Evolutionary conservation across 2,888 invertebrate genomes (phyloP), one percentile per base, ranked within the genome.

Genomic region (Plutella xylostella): DNA sequence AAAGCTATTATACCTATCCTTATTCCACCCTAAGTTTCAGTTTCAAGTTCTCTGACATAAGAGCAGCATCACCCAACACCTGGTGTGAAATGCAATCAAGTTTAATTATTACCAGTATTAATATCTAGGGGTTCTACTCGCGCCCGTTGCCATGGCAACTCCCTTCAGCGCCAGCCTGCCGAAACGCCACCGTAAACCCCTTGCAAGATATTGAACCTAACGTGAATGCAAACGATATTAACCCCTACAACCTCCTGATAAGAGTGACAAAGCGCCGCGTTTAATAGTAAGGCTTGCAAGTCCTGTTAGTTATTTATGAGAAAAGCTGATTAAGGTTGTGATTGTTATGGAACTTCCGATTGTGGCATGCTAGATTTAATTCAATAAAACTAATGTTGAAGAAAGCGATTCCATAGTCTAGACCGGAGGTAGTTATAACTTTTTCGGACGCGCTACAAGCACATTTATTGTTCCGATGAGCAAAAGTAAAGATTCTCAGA

Each of bases 51-150:
- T 15, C 33, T 33, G 33, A 37, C 37, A 20, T 9, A 19, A n/a
- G n/a, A n/a, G n/a, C n/a, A n/a, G n/a, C n/a, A n/a, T 14, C 39
- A 78, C 73, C 78, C 60, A 73, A 70, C 82, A 83, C 82, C 82
- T 83, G 82, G 80, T 72, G 80, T 72, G 82, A 78, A 82, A 78
- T 77, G 79, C 82, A 83, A 83, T 83, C 80, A 82, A 77, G 79
- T 78, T 82, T 82, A 82, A 82, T 83, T 80, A 83, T 82, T 82
- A 72, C 71, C 68, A 73, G 80, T 80, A 83, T 83, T 83, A 82
- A 82, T 83, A 80, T 80, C 80, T 75, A 80, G 82, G 83, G 83
- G 78, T 75, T 75, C 66, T 65, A 66, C 55, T 59, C 60, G 65
- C 62, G 61, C 60, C 63, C 59, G 79, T 82, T 65, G 63, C 62